phyloP scores from a whole-genome alignment of 2,888 invertebrate genomes.

The Craniophora ligustri region DNA sequence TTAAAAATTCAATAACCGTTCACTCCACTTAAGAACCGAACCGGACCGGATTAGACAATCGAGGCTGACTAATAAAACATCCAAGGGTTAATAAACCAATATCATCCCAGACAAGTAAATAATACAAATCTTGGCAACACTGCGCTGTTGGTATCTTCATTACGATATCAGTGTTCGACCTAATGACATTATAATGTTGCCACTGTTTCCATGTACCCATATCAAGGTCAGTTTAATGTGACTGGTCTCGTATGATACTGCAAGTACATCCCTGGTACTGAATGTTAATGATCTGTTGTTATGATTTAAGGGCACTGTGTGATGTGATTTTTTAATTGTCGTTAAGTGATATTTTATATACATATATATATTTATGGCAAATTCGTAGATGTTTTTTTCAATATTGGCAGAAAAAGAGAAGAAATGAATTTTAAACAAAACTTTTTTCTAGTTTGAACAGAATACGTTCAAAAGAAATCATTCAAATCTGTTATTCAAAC shows the following conservation, averaged over 20 bases:
- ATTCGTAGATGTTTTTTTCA: no score
- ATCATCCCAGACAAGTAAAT: background rate
- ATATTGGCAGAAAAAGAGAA: no score
- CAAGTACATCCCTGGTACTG: background rate
- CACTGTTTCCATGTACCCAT: conserved; percentile 17
- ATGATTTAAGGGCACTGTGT: background rate
- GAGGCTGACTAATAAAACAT: no score
- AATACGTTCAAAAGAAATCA: no score
- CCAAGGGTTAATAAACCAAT: background rate
- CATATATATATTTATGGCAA: no score
- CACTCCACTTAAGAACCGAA: no score
- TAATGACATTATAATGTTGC: conserved; percentile 39
- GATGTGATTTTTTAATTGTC: background rate
- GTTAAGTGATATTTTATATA: background rate
- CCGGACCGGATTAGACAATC: no score
- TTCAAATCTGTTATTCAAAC: no score
- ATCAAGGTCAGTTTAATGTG: conserved; percentile 27
- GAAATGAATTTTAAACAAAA: no score
- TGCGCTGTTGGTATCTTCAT: conserved; percentile 18
- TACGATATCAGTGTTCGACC: conserved; percentile 25
- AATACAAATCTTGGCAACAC: background rate
- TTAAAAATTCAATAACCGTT: no score
- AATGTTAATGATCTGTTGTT: conserved; percentile 6
- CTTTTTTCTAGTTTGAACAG: no score
- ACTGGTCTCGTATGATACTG: conserved; percentile 2